Evolutionary conservation across 2,797 vertebrate genomes (phyloP).

Genomic region (Lepus townsendii): DNA sequence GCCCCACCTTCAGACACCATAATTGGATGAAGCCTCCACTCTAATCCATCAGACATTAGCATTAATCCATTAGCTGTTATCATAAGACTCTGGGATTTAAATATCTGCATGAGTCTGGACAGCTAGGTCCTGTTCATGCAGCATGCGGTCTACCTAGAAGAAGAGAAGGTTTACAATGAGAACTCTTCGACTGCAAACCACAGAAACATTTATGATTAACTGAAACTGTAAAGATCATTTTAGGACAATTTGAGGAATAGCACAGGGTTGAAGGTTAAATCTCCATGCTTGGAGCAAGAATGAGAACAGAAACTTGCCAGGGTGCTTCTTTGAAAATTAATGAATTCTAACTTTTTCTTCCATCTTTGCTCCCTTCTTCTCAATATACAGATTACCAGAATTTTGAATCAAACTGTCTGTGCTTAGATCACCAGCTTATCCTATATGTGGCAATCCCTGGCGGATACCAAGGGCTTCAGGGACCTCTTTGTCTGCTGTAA

Average conservation of each 20-base stretch:
- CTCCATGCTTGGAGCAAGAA: background rate
- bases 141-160: background rate
- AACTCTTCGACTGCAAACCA: constrained; percentile 25
- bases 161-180: background rate
- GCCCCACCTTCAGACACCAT: no score
- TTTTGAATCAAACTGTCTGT: background rate
- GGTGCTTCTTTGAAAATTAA: background rate
- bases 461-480: background rate
- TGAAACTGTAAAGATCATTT: constrained; percentile 7
- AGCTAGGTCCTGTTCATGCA: background rate
- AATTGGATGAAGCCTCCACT: no score
- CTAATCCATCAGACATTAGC: no score
- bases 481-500: background rate
- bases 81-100: no score
- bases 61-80: no score
- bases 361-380: background rate
- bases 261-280: background rate
- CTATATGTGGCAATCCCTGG: background rate
- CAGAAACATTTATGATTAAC: constrained; percentile 37
- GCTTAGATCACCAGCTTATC: background rate
- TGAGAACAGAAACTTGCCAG: background rate
- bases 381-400: background rate
- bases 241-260: background rate
- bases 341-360: background rate
- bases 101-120: no score